Evolutionary conservation across 92 coral and sea anemone genomes (phyloP), one percentile per base, ranked within the genome.

Genomic region (Pocillopora grandis): DNA sequence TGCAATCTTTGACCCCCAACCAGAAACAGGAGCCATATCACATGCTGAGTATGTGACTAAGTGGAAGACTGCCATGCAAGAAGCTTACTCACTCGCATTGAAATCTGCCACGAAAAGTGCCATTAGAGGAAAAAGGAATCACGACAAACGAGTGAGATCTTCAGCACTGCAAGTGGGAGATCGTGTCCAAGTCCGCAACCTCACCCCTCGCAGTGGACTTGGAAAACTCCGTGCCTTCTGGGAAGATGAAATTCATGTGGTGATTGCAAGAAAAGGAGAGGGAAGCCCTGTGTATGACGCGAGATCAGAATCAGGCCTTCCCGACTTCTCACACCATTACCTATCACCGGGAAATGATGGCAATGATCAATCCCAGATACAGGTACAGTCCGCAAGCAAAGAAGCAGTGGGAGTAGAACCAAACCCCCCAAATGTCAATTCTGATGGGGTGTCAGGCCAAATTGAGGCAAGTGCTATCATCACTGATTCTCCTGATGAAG

Each of bases 101-200:
- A 79, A 71, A 60, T 76, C 68, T 59, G 76, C 88, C 31, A 85
- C 12, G 60, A 58, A 77, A 18, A 75, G 17, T 77, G 88, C 88
- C 61, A 1, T 17, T 42, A 86, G 71, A 71, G 89, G 84, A 27
- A 86, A 71, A 21, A 70, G 31, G 75, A 58, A 75, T 17, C 82
- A 87, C 23, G 84, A 75, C 83, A 68, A 69, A 66, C 77, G 87
- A 2, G 60, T 87, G 59, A 82, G 87, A 23, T 87, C 83, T 9
- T 76, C 84, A 52, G 90, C 58, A 63, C 36, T 88, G 23, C 90
- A 76, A 64, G 76, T 57, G 55, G 90, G 90, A 64, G 78, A 87
- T 70, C 66, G 82, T 33, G 83, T 87, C 61, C 82, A 75, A 58
- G 82, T 86, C 8, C 77, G 88, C 75, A 88, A 88, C 80, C 88